Conservation (phyloP, 2,113 vertebrate genomes). For the Myiopsitta monachus region DNA sequence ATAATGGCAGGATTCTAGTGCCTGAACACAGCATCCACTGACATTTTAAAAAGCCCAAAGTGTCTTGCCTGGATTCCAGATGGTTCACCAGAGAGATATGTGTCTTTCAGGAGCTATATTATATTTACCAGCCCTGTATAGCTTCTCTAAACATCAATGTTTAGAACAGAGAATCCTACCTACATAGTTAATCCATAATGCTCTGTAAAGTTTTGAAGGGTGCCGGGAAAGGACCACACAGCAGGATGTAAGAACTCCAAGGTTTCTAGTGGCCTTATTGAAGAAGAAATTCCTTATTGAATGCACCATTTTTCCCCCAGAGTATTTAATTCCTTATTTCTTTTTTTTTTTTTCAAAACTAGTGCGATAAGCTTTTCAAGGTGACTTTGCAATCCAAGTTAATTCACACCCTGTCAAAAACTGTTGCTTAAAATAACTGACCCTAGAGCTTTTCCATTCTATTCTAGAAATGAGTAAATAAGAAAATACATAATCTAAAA, state of each 20-base stretch:
- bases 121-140: background rate
- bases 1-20: background rate
- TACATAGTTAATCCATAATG: background rate
- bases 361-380: slow-evolving; percentile 45
- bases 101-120: background rate
- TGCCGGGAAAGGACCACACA: background rate
- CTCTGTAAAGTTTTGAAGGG: background rate
- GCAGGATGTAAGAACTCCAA: background rate
- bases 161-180: background rate
- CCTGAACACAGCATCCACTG: background rate
- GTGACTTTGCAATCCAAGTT: slow-evolving; percentile 32
- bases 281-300: background rate
- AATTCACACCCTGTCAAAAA: slow-evolving; percentile 53
- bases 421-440: slow-evolving; percentile 40
- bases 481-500: slow-evolving; percentile 19
- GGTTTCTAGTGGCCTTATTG: background rate
- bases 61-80: background rate
- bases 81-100: background rate
- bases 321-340: background rate
- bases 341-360: background rate
- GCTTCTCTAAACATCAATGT: background rate
- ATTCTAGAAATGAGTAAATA: slow-evolving; percentile 31
- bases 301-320: background rate
- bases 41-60: background rate
- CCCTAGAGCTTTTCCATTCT: slow-evolving; percentile 15